Evolutionary conservation across 2,888 invertebrate genomes (phyloP).

Genomic region (Monochamus alternatus): DNA sequence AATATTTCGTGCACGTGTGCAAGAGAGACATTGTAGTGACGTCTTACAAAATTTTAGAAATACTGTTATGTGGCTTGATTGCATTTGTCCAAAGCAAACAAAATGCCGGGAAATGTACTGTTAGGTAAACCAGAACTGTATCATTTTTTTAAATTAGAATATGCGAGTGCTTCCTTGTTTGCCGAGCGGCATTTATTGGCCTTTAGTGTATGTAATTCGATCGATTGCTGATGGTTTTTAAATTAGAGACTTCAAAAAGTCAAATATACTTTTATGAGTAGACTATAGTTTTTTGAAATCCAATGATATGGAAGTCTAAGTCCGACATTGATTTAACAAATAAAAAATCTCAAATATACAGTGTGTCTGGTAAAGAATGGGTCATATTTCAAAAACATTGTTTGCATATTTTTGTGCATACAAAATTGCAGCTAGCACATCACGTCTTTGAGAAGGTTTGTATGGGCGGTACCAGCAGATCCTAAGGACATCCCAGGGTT

Average conservation of each 20-base stretch:
- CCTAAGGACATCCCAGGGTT: no score
- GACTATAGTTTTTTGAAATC: no score
- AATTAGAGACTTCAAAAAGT: background rate
- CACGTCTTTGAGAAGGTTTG: no score
- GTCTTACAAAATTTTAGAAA: constrained; percentile 12
- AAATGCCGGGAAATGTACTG: background rate
- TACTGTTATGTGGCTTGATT: constrained; percentile 24
- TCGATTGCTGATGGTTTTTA: background rate
- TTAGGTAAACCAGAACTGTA: constrained; percentile 25
- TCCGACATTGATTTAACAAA: no score
- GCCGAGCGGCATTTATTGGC: background rate
- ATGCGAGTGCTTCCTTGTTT: background rate
- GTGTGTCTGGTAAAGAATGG: no score
- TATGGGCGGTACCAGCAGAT: no score
- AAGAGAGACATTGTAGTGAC: background rate
- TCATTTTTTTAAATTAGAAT: constrained; percentile 6
- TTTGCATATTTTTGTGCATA: no score
- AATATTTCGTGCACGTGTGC: background rate
- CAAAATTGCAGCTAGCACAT: no score
- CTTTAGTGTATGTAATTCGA: background rate
- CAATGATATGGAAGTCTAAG: no score
- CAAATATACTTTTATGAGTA: no score
- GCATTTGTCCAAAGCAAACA: constrained; percentile 6
- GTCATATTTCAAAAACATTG: no score
- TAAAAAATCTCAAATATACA: no score